phyloP scores from a whole-genome alignment of 2,797 vertebrate genomes.

The Melanotaenia nigrans region DNA sequence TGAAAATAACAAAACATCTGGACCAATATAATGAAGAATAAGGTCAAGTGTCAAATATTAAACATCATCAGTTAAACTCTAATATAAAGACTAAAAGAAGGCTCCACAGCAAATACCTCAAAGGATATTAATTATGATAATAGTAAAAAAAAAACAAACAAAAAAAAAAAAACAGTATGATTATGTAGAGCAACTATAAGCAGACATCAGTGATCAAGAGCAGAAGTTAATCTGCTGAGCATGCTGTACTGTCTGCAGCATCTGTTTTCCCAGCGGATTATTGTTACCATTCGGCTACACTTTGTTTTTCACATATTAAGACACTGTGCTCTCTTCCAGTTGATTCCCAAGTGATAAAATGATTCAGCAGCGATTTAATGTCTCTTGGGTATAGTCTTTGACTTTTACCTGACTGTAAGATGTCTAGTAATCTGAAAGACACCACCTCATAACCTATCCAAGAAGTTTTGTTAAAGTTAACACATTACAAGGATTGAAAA shows the following conservation, averaged over 20 bases:
- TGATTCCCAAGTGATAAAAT: conserved; percentile 35
- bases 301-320: conserved; percentile 31
- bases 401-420: conserved; percentile 27
- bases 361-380: conserved; percentile 31
- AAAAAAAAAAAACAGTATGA: neutral
- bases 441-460: conserved; percentile 41
- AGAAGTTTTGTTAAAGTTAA: conserved; percentile 51
- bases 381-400: conserved; percentile 44
- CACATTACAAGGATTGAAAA: conserved; percentile 45
- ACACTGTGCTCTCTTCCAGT: conserved; percentile 15
- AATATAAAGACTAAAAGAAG: neutral
- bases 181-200: conserved; percentile 16
- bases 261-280: conserved; percentile 38
- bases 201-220: conserved; percentile 26
- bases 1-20: neutral
- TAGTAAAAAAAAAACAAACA: neutral
- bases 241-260: conserved; percentile 17
- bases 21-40: neutral
- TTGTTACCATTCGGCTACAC: conserved; percentile 25
- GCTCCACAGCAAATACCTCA: neutral
- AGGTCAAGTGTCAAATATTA: too few relatives aligned
- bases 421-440: conserved; percentile 13
- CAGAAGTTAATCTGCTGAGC: conserved; percentile 27
- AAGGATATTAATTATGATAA: neutral
- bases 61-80: too few relatives aligned